Evolutionary conservation across 2,797 vertebrate species (phyloP).

Genomic region (Orestias chungarensis): DNA sequence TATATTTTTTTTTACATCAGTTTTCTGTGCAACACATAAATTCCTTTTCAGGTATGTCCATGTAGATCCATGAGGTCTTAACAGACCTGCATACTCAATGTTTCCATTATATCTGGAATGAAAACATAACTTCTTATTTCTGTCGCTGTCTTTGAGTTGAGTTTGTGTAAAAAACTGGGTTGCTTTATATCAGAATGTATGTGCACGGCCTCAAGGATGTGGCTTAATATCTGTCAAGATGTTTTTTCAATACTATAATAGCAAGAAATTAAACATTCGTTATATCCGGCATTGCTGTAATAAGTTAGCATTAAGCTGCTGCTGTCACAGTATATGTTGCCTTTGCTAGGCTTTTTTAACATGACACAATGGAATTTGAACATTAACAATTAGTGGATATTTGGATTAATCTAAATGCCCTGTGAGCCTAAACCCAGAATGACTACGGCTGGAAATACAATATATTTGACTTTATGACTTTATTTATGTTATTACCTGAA

Average conservation of each 20-base stretch:
- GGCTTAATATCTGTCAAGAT: too few species aligned
- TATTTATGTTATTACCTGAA: background rate
- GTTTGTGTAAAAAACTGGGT: background rate
- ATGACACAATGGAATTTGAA: too few species aligned
- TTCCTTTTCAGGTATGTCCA: background rate
- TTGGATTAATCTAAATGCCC: too few species aligned
- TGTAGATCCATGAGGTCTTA: background rate
- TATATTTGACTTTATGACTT: too few species aligned
- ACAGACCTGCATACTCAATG: background rate
- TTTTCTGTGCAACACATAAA: background rate
- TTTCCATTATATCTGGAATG: background rate
- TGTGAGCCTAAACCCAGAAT: too few species aligned
- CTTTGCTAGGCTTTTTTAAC: background rate
- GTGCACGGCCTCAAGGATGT: too few species aligned
- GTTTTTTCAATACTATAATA: background rate
- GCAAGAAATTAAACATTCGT: background rate
- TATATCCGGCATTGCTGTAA: background rate
- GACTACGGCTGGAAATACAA: too few species aligned
- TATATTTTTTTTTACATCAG: too few species aligned
- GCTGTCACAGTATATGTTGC: background rate
- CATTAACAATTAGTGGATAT: too few species aligned
- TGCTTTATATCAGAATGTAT: too few species aligned
- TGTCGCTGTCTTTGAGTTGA: background rate
- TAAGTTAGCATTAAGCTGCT: background rate
- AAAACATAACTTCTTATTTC: background rate